These are phyloP conservation scores for Pararge aegeria DNA, from an alignment of 1,140 invertebrate genomes.

Conservation along the genomic window DNA sequence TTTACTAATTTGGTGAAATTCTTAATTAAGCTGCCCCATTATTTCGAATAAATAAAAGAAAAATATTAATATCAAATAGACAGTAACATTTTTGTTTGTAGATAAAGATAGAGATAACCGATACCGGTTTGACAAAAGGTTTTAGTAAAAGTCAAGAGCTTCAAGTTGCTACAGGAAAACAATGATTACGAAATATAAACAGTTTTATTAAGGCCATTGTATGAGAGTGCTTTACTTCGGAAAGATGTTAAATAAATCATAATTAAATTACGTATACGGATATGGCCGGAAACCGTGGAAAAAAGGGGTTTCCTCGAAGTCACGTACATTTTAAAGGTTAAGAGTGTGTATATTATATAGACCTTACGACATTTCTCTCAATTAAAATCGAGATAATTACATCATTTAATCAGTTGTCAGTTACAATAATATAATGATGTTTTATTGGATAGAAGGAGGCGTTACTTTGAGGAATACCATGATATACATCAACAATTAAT, in stretches of 20 bases:
- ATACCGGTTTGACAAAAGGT: neutral
- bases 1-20: no score
- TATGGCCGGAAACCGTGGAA: conserved; percentile 23
- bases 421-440: neutral
- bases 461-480: no score
- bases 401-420: neutral
- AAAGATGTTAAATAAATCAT: conserved; percentile 28
- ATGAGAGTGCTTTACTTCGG: conserved; percentile 4
- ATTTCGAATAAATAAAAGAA: no score
- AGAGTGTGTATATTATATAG: conserved; percentile 23
- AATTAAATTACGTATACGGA: conserved; percentile 33
- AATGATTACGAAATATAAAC: neutral
- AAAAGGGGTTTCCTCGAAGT: conserved; percentile 26
- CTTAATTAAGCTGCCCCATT: no score
- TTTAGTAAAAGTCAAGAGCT: neutral
- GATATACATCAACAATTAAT: no score
- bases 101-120: neutral
- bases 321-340: conserved; percentile 35
- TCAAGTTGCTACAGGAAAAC: conserved; percentile 6
- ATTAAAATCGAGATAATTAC: conserved; percentile 1
- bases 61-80: no score
- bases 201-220: neutral
- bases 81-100: neutral
- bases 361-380: conserved; percentile 21
- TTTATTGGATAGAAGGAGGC: neutral